Evolutionary conservation across 92 coral and sea anemone species (phyloP).

Genomic region (Heliopora coerulea): DNA sequence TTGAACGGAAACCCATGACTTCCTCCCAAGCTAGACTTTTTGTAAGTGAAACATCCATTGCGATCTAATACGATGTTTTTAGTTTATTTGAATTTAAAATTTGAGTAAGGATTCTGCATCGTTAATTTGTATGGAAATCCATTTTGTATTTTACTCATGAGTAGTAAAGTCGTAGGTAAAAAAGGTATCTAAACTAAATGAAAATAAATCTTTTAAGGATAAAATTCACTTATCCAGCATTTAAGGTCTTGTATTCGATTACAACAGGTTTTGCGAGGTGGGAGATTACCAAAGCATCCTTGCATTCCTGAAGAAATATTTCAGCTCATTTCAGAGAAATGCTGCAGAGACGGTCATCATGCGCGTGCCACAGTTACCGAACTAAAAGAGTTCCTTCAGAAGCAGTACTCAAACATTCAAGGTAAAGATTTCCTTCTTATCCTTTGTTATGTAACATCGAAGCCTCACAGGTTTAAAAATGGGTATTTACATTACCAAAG

Average conservation of each 20-base stretch:
- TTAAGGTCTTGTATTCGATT: background rate
- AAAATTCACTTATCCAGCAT: background rate
- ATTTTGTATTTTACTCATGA: too few species aligned
- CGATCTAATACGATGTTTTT: too few species aligned
- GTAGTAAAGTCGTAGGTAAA: too few species aligned
- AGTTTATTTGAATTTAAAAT: too few species aligned
- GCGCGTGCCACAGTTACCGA: background rate
- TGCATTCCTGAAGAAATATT: constrained; percentile 24
- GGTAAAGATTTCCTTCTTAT: background rate
- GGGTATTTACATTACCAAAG: too few species aligned
- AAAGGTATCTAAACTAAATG: too few species aligned
- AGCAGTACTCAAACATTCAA: background rate
- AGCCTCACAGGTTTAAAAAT: too few species aligned
- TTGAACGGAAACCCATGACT: constrained; percentile 24
- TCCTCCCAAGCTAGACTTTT: constrained; percentile 21
- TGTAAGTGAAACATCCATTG: too few species aligned
- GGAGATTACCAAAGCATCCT: constrained; percentile 10
- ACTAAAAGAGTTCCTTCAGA: background rate
- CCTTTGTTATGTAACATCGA: too few species aligned
- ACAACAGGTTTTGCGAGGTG: constrained; percentile 35
- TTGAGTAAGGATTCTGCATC: too few species aligned
- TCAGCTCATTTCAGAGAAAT: constrained; percentile 4
- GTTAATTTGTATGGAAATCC: too few species aligned
- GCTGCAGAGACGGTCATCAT: background rate
- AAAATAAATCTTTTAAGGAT: background rate